Evolutionary conservation across 2,797 vertebrate genomes (phyloP).

Genomic region (Philypnodon macrostomus): DNA sequence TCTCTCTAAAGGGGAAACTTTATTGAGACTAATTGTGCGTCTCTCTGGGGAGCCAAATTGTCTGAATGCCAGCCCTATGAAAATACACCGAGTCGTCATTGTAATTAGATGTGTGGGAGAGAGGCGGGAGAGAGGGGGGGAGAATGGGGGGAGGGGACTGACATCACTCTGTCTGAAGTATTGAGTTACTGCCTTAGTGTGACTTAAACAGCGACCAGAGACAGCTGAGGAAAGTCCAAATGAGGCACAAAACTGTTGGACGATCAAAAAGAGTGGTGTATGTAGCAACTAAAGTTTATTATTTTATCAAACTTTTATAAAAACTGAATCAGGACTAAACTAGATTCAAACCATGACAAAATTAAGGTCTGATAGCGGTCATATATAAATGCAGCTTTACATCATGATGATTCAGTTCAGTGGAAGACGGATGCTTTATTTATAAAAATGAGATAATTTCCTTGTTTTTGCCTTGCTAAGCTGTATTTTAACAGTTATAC

Average conservation of each 20-base stretch:
- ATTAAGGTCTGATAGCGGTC: no score
- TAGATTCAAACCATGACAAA: no score
- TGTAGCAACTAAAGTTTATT: no score
- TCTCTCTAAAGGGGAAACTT: constrained; percentile 49
- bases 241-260: background rate
- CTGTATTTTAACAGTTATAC: no score
- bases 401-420: no score
- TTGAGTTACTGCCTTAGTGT: constrained; percentile 65
- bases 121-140: constrained; percentile 54
- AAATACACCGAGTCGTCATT: constrained; percentile 71
- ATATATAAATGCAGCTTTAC: no score
- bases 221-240: constrained; percentile 31
- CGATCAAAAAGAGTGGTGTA: no score
- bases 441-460: no score
- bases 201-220: constrained; percentile 23
- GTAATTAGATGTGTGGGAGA: constrained; percentile 74
- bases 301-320: no score
- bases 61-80: constrained; percentile 72
- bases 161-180: constrained; percentile 67
- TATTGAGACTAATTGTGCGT: constrained; percentile 76
- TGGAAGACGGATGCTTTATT: no score
- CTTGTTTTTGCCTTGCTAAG: no score
- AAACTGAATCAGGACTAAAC: no score
- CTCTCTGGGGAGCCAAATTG: constrained; percentile 67
- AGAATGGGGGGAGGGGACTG: constrained; percentile 59